phyloP scores from a whole-genome alignment of 2,113 vertebrate genomes.

The Struthio camelus region DNA sequence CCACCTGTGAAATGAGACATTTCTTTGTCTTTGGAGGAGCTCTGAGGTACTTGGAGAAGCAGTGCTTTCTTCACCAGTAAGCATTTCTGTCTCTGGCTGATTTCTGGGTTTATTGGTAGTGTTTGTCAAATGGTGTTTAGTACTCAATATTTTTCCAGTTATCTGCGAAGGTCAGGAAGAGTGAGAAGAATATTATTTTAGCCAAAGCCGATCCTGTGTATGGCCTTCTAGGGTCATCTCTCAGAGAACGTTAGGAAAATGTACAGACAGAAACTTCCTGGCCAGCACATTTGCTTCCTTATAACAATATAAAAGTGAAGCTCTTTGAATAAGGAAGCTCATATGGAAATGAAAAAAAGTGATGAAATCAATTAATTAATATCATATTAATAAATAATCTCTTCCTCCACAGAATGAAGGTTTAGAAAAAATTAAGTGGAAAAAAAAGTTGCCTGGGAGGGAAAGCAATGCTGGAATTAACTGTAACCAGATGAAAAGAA shows the following conservation, averaged over 20 bases:
- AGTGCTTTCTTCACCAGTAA: background rate
- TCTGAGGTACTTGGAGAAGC: background rate
- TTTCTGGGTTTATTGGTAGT: background rate
- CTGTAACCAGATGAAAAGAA: background rate
- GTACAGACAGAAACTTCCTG: background rate
- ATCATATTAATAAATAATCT: background rate
- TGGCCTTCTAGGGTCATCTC: background rate
- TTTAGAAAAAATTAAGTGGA: constrained; percentile 40
- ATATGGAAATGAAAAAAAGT: background rate
- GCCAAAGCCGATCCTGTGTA: background rate
- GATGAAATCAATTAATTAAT: constrained; percentile 24
- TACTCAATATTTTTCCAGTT: background rate
- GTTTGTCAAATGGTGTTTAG: background rate
- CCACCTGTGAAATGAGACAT: background rate
- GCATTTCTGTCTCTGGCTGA: background rate
- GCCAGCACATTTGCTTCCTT: background rate
- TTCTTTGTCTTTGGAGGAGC: background rate
- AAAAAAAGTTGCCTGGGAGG: constrained; percentile 7
- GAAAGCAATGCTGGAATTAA: constrained; percentile 17
- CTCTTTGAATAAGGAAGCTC: constrained; percentile 14
- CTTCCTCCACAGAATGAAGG: background rate
- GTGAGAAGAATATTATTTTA: background rate
- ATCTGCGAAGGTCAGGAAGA: background rate
- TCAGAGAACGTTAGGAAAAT: background rate
- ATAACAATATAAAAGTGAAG: background rate